These are phyloP conservation scores for Turnix velox DNA, from an alignment of 2,113 vertebrate genomes.

Conservation along the genomic window DNA sequence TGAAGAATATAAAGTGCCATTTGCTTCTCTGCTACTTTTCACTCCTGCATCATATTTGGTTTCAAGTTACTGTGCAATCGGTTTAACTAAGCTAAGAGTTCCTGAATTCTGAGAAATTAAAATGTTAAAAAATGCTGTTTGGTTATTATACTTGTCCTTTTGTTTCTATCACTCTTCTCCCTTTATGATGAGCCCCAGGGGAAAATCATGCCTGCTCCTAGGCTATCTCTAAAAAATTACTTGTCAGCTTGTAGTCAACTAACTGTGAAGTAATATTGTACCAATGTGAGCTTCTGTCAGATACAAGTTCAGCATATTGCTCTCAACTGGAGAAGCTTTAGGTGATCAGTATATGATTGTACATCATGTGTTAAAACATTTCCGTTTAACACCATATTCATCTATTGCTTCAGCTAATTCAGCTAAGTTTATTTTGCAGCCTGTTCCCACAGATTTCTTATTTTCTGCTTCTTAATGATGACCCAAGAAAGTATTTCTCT, in stretches of 20 bases:
- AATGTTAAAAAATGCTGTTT: not conserved
- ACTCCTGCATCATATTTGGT: not conserved
- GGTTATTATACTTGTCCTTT: not conserved
- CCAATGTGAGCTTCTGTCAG: not conserved
- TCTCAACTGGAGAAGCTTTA: constrained; percentile 3
- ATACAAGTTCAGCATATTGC: not conserved
- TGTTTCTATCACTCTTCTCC: not conserved
- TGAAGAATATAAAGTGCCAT: not conserved
- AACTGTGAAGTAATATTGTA: constrained; percentile 13
- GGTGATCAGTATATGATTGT: not conserved
- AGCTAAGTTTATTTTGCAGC: not conserved
- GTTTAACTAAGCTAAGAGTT: too few relatives aligned
- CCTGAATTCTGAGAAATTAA: not conserved
- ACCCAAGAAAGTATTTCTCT: not conserved
- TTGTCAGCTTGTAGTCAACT: constrained; percentile 12
- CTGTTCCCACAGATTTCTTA: not conserved
- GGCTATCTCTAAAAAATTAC: not conserved
- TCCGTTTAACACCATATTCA: not conserved
- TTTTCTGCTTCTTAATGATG: not conserved
- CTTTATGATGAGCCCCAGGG: not conserved
- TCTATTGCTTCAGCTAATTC: not conserved
- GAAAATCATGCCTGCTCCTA: not conserved
- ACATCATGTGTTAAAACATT: not conserved
- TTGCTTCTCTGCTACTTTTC: not conserved
- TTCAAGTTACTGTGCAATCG: not conserved